These are phyloP conservation scores for Labia minor DNA, from an alignment of 2,888 invertebrate species.

Conservation along the genomic window DNA sequence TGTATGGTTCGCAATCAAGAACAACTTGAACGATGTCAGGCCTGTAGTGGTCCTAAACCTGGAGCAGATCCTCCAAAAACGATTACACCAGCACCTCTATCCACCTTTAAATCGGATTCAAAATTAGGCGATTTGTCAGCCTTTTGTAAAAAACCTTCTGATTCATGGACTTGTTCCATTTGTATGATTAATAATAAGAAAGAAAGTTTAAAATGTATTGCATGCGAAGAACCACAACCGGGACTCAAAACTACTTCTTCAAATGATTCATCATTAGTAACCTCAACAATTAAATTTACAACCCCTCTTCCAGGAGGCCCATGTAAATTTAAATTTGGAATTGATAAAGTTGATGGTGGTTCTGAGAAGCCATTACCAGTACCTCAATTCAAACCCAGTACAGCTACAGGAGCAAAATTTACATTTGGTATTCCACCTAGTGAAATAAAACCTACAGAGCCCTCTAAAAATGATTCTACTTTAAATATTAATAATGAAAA, in stretches of 20 bases:
- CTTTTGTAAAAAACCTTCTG: constrained; percentile 31
- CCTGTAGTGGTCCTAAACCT: constrained; percentile 43
- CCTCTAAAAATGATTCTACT: constrained; percentile 21
- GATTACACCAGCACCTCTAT: constrained; percentile 18
- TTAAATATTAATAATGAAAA: constrained; percentile 22
- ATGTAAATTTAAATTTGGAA: constrained; percentile 40
- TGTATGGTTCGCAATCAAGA: constrained; percentile 47
- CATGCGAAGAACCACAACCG: constrained; percentile 47
- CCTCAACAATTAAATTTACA: constrained; percentile 19
- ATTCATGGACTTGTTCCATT: constrained; percentile 49
- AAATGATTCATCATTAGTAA: too few relatives aligned
- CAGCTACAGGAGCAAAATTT: constrained; percentile 24
- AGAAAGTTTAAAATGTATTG: constrained; percentile 41
- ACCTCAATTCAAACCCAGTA: constrained; percentile 31
- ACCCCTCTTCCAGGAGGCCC: constrained; percentile 25
- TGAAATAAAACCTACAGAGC: constrained; percentile 21
- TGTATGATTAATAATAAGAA: constrained; percentile 49
- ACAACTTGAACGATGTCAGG: constrained; percentile 40
- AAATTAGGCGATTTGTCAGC: constrained; percentile 24
- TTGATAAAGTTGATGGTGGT: constrained; percentile 36
- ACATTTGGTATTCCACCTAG: constrained; percentile 27
- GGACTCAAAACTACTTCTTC: constrained; percentile 30
- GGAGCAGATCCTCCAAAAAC: constrained; percentile 26
- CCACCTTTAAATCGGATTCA: constrained; percentile 16
- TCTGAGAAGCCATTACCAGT: constrained; percentile 33